Percentiles rank a stretch among this genome's conserved stretches.
Conservation (phyloP, 2,888 invertebrate species). For the Ligdia adustata region DNA sequence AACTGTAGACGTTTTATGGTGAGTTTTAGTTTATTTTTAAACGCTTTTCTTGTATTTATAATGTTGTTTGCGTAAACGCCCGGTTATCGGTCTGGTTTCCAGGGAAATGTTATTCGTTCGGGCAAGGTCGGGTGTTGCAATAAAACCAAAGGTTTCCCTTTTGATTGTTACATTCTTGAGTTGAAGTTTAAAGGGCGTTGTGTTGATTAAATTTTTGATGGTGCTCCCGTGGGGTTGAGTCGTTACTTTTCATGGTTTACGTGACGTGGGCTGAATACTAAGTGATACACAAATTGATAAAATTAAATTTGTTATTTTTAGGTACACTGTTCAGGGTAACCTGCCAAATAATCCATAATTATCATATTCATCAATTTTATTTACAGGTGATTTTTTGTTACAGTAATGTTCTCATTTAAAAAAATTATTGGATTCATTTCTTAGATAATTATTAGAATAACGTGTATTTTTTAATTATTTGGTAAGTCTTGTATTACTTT, state of each 20-base stretch:
- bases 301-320: too few species aligned
- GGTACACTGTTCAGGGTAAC: too few species aligned
- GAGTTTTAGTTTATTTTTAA: conserved; percentile 16
- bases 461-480: too few species aligned
- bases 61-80: conserved; percentile 21
- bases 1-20: conserved; percentile 32
- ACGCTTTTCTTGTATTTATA: conserved; percentile 2
- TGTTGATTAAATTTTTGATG: conserved; percentile 13
- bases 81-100: conserved; percentile 25
- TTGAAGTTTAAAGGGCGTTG: neutral
- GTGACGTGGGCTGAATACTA: neutral
- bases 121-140: conserved; percentile 17
- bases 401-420: too few species aligned
- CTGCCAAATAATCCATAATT: too few species aligned
- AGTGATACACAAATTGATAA: too few species aligned
- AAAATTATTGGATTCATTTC: too few species aligned
- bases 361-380: too few species aligned
- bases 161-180: conserved; percentile 14
- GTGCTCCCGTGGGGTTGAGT: neutral
- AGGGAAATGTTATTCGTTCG: conserved; percentile 19
- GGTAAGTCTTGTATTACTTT: too few species aligned
- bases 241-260: neutral
- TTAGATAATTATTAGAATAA: too few species aligned
- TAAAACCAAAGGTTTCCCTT: conserved; percentile 16
- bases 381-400: too few species aligned